Percentiles rank a stretch among this genome's conserved stretches.
Evolutionary conservation across 2,888 invertebrate genomes (phyloP).

Genomic region (Ochropacha duplaris): DNA sequence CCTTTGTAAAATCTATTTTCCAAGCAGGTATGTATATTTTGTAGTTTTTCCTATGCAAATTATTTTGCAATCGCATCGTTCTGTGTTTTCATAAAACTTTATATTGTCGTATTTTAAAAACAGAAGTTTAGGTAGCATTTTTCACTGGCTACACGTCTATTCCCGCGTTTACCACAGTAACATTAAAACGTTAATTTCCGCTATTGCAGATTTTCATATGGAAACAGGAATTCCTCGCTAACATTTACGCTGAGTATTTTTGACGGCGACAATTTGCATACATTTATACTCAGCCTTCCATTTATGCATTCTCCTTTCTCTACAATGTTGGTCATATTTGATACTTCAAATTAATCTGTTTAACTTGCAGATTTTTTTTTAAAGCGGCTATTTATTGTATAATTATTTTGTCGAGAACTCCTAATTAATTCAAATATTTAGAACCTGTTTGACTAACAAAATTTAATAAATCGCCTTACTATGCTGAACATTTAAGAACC

Average conservation of each 20-base stretch:
- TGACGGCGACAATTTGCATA: not conserved
- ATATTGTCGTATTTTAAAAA: too few relatives aligned
- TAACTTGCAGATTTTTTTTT: not conserved
- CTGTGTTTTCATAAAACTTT: too few relatives aligned
- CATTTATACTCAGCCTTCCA: not conserved
- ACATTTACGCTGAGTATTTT: slow-evolving; percentile 1
- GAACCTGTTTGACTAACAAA: too few relatives aligned
- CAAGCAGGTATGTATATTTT: too few relatives aligned
- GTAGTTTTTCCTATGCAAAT: too few relatives aligned
- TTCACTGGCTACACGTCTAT: not conserved
- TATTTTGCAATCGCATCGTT: too few relatives aligned
- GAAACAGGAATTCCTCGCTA: not conserved
- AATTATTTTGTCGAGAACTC: not conserved
- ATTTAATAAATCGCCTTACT: too few relatives aligned
- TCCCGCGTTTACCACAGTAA: not conserved
- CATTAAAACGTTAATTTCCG: not conserved
- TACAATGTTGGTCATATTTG: not conserved
- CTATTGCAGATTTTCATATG: not conserved
- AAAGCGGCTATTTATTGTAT: not conserved
- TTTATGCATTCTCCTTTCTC: not conserved
- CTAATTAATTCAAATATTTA: too few relatives aligned
- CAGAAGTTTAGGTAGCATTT: not conserved
- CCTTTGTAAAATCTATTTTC: too few relatives aligned
- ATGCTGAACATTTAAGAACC: too few relatives aligned
- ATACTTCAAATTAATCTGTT: not conserved